Evolutionary conservation across 2,888 invertebrate species (phyloP).

Genomic region (Atrina japonica): DNA sequence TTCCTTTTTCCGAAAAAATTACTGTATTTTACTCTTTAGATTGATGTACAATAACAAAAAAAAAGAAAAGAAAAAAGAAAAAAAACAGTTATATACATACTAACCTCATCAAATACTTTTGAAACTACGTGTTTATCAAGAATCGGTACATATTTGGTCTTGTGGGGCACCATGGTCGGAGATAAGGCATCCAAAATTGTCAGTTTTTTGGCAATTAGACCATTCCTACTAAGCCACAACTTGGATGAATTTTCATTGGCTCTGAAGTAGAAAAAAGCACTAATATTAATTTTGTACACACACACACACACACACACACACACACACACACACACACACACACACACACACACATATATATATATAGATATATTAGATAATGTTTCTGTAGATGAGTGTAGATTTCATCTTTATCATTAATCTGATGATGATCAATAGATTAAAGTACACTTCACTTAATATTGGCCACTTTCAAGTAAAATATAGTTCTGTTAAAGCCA

Average conservation of each 20-base stretch:
- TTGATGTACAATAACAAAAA: too few relatives aligned
- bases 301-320: not conserved
- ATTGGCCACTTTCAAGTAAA: too few relatives aligned
- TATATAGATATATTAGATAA: too few relatives aligned
- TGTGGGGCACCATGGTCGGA: conserved; percentile 77
- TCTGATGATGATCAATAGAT: too few relatives aligned
- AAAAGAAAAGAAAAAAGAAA: not conserved
- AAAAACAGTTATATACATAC: conserved; percentile 31
- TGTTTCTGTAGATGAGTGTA: too few relatives aligned
- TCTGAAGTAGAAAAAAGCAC: conserved; percentile 31
- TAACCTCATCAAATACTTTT: conserved; percentile 79
- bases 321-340: too few relatives aligned
- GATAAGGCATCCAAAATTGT: conserved; percentile 77
- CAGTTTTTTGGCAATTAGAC: conserved; percentile 76
- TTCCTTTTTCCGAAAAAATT: too few relatives aligned
- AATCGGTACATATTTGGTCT: conserved; percentile 76
- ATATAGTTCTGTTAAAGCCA: too few relatives aligned
- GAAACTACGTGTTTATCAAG: conserved; percentile 77
- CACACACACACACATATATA: too few relatives aligned
- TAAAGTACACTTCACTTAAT: too few relatives aligned
- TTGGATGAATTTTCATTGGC: conserved; percentile 60
- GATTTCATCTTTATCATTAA: too few relatives aligned
- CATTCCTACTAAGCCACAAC: conserved; percentile 78
- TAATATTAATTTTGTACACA: not conserved
- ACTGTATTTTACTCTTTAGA: too few relatives aligned